A percentile compares a stretch with the other conserved stretches of the same genome.
These are phyloP conservation scores for Autographa gamma DNA, from an alignment of 2,888 invertebrate species.

Conservation along the genomic window DNA sequence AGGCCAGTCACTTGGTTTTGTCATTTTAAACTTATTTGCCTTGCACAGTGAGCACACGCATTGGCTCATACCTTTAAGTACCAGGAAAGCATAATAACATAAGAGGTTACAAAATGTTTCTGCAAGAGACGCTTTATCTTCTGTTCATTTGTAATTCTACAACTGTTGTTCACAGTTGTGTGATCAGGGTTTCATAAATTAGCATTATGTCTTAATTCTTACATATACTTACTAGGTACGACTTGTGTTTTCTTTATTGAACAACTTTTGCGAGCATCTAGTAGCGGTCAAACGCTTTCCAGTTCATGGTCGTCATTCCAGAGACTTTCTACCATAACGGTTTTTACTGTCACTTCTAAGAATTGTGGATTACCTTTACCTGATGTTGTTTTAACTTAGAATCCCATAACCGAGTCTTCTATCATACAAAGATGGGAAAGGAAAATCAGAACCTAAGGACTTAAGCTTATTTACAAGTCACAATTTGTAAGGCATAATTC, in stretches of 20 bases:
- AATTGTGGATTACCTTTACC: constrained; percentile 1
- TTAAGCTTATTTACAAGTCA: no score
- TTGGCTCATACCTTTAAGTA: constrained; percentile 22
- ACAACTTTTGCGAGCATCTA: background rate
- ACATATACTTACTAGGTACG: background rate
- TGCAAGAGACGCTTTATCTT: constrained; percentile 22
- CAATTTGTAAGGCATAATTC: no score
- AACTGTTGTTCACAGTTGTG: background rate
- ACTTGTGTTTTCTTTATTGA: background rate
- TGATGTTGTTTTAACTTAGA: background rate
- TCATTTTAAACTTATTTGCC: constrained; percentile 28
- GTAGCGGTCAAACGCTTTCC: constrained; percentile 4
- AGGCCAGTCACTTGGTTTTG: constrained; percentile 11
- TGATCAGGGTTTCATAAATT: background rate
- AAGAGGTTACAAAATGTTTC: constrained; percentile 26
- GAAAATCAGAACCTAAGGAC: no score
- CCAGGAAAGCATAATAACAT: constrained; percentile 38
- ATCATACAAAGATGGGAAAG: background rate
- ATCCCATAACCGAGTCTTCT: background rate
- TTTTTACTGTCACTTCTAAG: constrained; percentile 1
- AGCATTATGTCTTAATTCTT: no score
- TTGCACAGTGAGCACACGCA: constrained; percentile 5
- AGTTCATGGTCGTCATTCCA: constrained; percentile 8
- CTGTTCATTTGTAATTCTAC: background rate
- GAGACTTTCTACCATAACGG: constrained; percentile 30